phyloP scores from a whole-genome alignment of 2,888 invertebrate genomes.

The Luperina testacea region DNA sequence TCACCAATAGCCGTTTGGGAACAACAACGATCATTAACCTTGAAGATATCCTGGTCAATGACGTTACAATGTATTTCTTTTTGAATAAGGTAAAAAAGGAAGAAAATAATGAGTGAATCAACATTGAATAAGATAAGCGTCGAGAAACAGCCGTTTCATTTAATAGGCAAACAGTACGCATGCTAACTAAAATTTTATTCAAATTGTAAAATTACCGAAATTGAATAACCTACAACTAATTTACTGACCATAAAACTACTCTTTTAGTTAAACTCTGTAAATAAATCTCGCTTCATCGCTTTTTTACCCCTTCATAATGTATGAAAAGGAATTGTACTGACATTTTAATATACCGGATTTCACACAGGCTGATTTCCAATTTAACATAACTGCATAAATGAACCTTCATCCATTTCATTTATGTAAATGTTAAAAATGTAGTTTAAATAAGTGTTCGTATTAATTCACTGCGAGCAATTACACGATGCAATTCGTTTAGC shows the following conservation, averaged over 20 bases:
- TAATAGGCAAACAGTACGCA: neutral
- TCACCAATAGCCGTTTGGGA: slow-evolving; percentile 8
- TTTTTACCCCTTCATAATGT: neutral
- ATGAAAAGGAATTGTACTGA: slow-evolving; percentile 29
- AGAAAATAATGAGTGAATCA: neutral
- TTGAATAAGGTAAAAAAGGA: neutral
- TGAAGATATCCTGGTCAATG: slow-evolving; percentile 54
- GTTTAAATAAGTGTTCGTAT: slow-evolving; percentile 64
- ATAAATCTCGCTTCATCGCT: slow-evolving; percentile 13
- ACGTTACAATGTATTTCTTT: slow-evolving; percentile 21
- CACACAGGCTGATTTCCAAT: slow-evolving; percentile 56
- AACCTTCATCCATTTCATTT: slow-evolving; percentile 53
- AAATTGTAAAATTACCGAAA: neutral
- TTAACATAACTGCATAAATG: slow-evolving; percentile 51
- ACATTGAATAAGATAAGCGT: neutral
- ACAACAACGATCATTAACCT: slow-evolving; percentile 27
- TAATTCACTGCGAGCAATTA: slow-evolving; percentile 71
- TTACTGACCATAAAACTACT: neutral
- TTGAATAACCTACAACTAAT: neutral
- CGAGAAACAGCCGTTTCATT: neutral
- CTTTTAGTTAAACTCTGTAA: slow-evolving; percentile 10
- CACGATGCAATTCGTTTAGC: slow-evolving; percentile 70
- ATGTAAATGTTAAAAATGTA: slow-evolving; percentile 53
- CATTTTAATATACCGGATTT: slow-evolving; percentile 50
- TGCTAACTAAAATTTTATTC: neutral